Evolutionary conservation across 2,888 invertebrate species (phyloP).

Genomic region (Tachina grossa): DNA sequence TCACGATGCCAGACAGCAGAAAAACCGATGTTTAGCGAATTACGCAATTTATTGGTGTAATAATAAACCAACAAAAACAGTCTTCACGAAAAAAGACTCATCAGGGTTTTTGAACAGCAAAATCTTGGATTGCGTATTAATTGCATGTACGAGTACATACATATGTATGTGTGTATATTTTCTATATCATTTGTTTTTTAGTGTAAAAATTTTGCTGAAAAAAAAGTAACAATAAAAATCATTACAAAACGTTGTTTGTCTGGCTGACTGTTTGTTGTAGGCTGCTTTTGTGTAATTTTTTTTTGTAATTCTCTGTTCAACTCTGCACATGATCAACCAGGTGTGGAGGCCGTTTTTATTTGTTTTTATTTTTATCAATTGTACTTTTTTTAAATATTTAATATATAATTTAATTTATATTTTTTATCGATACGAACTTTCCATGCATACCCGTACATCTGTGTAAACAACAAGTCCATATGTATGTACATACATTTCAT

Average conservation of each 20-base stretch:
- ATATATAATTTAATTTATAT: not conserved
- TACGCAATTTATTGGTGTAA: slow-evolving; percentile 53
- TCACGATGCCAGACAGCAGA: slow-evolving; percentile 23
- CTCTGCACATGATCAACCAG: slow-evolving; percentile 57
- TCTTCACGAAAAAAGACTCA: slow-evolving; percentile 4
- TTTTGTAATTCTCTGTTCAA: slow-evolving; percentile 34
- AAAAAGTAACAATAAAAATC: slow-evolving; percentile 27
- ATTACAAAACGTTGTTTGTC: slow-evolving; percentile 43
- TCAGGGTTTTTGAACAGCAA: slow-evolving; percentile 29
- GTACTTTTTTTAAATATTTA: slow-evolving; percentile 15
- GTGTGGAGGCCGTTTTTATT: slow-evolving; percentile 53
- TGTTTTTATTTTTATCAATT: slow-evolving; percentile 32
- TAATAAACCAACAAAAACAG: slow-evolving; percentile 8
- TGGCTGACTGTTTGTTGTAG: slow-evolving; percentile 14
- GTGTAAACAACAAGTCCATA: not conserved
- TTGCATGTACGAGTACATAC: not conserved
- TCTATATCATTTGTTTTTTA: slow-evolving; percentile 37
- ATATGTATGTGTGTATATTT: not conserved
- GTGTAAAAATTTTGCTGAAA: slow-evolving; percentile 21
- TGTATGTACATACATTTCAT: not conserved
- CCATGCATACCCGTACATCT: slow-evolving; percentile 34
- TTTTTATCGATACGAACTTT: slow-evolving; percentile 12
- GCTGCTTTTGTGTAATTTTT: not conserved
- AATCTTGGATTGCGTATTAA: slow-evolving; percentile 6
- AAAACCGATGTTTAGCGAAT: slow-evolving; percentile 46